Percentiles rank a stretch among this genome's conserved stretches.
These are phyloP conservation scores for Diacarnus erythraeanus DNA, from an alignment of 37 sponge, comb jelly and placozoan genomes.

Conservation along the genomic window DNA sequence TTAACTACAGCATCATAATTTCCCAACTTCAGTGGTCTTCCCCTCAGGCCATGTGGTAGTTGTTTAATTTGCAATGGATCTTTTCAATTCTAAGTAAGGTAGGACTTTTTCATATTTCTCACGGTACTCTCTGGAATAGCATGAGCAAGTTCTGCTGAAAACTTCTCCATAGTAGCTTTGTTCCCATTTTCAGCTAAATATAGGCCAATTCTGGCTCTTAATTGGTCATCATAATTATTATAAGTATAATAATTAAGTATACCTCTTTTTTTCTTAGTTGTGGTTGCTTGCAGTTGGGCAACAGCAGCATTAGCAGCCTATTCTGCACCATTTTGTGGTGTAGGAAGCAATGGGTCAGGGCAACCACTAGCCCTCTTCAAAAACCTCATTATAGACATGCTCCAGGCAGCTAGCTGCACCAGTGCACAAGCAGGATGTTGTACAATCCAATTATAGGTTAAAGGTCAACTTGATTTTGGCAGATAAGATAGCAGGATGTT, in stretches of 20 bases:
- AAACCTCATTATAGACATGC: not conserved
- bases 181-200: too few relatives aligned
- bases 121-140: not conserved
- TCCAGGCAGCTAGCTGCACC: too few relatives aligned
- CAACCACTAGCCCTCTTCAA: not conserved
- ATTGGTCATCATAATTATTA: not conserved
- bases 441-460: too few relatives aligned
- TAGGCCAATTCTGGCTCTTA: too few relatives aligned
- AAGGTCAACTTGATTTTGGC: too few relatives aligned
- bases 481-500: too few relatives aligned
- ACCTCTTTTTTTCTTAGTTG: not conserved
- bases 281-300: too few relatives aligned
- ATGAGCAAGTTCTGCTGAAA: not conserved
- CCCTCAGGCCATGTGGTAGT: constrained; percentile 2
- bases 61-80: not conserved
- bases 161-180: not conserved
- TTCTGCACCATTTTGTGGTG: too few relatives aligned
- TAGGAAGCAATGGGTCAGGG: too few relatives aligned
- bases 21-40: not conserved
- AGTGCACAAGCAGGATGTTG: too few relatives aligned
- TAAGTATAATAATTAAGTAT: too few relatives aligned
- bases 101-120: constrained; percentile 7
- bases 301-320: too few relatives aligned
- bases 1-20: not conserved
- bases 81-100: not conserved